Evolutionary conservation across 2,113 vertebrate species (phyloP), one percentile per base, ranked within the genome.

Genomic region (Hemiscyllium ocellatum): DNA sequence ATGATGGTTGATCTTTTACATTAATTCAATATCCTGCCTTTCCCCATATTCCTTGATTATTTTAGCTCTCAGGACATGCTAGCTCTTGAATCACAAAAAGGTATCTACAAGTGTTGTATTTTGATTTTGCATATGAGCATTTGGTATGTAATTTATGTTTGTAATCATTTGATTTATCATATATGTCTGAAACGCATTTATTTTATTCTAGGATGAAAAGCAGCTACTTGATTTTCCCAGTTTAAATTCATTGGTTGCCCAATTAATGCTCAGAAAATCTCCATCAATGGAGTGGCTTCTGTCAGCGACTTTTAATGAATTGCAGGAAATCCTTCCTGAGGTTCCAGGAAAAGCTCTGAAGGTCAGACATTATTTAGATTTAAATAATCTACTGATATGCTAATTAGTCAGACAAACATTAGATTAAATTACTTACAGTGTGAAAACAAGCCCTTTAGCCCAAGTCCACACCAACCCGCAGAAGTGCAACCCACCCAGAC

Each of bases 271-370:
- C 96, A 98, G 96, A 95, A 98, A 97, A 96, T 97, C 96, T 12
- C 97, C 97, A 4, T 98, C 98, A 0, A 37, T 98, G 96, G 97
- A 97, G n/a, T 98, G 97, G 97, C 97, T 99, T 68, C 97, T 99
- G 96, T 96, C 96, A 96, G 98, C 98, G 96, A 97, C 98, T 22
- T 96, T 98, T 96, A 42, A 97, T 95, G 97, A 99, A 96, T 98
- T 99, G 90, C 97, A 97, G 95, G 96, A 98, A 96, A 97, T 98
- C 96, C 96, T 99, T 17, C 98, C 98, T 95, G 97, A 99, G 95
- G 97, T 99, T 96, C 98, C 98, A 96, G 97, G 97, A 96, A 99
- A 98, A 97, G 98, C 98, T 85, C 96, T 99, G 96, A 99, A 99
- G 99, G 99, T 99, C 96, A 96, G 83, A 95, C 69, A 95, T 76